Evolutionary conservation across 2,888 invertebrate genomes (phyloP).

Genomic region (Steinernema scapterisci): DNA sequence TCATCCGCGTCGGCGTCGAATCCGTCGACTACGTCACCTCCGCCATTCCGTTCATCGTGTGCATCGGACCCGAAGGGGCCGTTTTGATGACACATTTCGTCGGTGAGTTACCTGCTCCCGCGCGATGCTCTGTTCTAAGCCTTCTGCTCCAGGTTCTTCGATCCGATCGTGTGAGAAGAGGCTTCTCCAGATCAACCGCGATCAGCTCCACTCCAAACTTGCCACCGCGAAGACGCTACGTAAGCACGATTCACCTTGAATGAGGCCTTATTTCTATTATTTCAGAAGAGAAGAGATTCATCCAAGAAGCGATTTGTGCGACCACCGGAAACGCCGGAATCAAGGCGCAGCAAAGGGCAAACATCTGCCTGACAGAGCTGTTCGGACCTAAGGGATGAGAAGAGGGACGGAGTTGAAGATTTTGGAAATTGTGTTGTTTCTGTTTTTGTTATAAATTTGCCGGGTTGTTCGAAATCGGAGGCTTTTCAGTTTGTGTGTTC

Average conservation of each 20-base stretch:
- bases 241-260: neutral
- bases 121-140: neutral
- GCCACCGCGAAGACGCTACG: constrained; percentile 8
- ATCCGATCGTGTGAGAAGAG: constrained; percentile 4
- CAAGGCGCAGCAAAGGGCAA: neutral
- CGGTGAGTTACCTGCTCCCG: neutral
- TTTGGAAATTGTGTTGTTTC: neutral
- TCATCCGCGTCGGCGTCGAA: constrained; percentile 34
- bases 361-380: neutral
- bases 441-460: neutral
- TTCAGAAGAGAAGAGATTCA: constrained; percentile 10
- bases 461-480: too few relatives aligned
- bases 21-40: constrained; percentile 34
- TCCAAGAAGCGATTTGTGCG: constrained; percentile 21
- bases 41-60: constrained; percentile 38
- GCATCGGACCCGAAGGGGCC: constrained; percentile 33
- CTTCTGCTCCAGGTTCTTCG: neutral
- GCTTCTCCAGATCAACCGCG: neutral
- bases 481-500: too few relatives aligned
- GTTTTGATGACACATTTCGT: constrained; percentile 30
- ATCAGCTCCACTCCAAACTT: neutral
- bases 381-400: neutral
- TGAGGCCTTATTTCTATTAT: neutral
- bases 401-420: too few relatives aligned
- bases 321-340: neutral